Percentiles rank a stretch among this genome's conserved stretches.
These are phyloP conservation scores for Mobula birostris DNA, from an alignment of 2,113 vertebrate genomes.

Conservation along the genomic window DNA sequence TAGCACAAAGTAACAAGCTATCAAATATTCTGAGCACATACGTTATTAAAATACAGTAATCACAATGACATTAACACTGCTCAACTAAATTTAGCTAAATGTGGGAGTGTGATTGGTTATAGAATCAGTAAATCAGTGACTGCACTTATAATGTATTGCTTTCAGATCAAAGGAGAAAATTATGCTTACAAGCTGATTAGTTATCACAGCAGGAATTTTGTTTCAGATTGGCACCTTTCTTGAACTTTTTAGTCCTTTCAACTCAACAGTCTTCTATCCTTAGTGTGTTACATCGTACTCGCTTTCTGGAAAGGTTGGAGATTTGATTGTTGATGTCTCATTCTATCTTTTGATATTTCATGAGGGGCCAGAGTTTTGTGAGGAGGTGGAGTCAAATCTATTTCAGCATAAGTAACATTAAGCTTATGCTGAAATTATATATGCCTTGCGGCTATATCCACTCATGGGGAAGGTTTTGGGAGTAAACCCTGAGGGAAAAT, in stretches of 20 bases:
- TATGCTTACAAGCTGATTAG: background rate
- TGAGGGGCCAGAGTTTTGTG: background rate
- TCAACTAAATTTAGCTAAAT: background rate
- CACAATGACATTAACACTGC: background rate
- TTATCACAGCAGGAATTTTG: background rate
- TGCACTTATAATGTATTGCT: background rate
- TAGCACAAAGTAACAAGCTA: background rate
- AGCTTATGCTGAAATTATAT: too few species aligned
- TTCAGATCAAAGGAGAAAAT: background rate
- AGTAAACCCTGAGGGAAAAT: too few species aligned
- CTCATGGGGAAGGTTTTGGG: too few species aligned
- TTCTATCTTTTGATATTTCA: background rate
- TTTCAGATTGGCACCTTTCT: background rate
- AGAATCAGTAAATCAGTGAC: background rate
- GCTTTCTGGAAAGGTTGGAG: background rate
- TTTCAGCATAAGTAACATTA: background rate
- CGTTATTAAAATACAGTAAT: background rate
- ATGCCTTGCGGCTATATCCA: too few species aligned
- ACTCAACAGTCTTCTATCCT: background rate
- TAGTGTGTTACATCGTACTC: background rate
- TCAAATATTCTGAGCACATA: background rate
- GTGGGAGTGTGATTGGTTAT: slow-evolving; percentile 7
- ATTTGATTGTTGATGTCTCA: background rate
- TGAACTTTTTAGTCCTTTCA: background rate
- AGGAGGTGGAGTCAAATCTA: background rate